These are phyloP conservation scores for Hanleya hanleyi DNA, from an alignment of 2,888 invertebrate species.

Conservation along the genomic window DNA sequence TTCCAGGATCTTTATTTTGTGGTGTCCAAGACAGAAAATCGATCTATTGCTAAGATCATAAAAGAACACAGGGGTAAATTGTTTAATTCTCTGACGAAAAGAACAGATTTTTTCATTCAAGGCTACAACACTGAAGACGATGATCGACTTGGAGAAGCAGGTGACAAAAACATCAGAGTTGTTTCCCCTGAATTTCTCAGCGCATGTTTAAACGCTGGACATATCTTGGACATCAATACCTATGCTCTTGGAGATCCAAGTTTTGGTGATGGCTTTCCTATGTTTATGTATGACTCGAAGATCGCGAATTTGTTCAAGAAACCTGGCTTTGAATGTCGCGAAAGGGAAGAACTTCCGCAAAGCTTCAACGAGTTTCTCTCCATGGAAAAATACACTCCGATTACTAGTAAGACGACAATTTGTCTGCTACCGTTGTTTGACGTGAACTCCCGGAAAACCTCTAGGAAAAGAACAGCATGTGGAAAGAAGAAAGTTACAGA, in stretches of 20 bases:
- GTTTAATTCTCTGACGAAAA: background rate
- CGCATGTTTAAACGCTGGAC: background rate
- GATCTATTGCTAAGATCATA: background rate
- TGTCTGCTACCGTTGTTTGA: background rate
- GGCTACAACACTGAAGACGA: conserved; percentile 2
- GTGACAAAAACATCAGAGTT: background rate
- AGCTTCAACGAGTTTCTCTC: background rate
- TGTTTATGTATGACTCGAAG: background rate
- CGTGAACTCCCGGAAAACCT: background rate
- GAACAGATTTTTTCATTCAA: conserved; percentile 1
- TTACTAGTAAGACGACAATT: background rate
- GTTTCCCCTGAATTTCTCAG: background rate
- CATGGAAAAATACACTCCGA: background rate
- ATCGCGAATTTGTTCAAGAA: background rate
- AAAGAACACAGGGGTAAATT: background rate
- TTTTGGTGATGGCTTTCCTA: background rate
- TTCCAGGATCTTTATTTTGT: background rate
- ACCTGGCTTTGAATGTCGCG: background rate
- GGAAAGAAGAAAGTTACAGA: background rate
- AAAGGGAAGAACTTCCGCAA: background rate
- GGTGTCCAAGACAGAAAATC: background rate
- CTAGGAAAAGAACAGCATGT: background rate
- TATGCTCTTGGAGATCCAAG: background rate
- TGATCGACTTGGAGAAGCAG: background rate
- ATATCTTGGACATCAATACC: background rate